Base-by-base conservation (phyloP, 2,113 vertebrate species). In the Oreotragus oreotragus region DNA sequence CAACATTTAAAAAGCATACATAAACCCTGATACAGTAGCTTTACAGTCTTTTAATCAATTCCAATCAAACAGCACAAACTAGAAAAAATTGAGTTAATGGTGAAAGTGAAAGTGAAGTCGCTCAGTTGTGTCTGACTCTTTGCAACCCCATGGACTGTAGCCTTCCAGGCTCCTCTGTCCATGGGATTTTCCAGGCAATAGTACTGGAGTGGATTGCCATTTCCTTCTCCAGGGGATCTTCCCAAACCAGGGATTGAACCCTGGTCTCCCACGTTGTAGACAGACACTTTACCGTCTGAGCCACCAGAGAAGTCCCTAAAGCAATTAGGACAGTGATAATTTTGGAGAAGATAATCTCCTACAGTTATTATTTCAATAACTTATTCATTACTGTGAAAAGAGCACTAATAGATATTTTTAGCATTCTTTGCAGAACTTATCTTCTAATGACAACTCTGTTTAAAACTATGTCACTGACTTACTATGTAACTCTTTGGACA, bases 311-410 rank as follows among this genome's bases (percentile, higher is more conserved):
- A 58, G 57, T 58, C 25, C 57, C 25, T 58, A 58, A 58, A 76
- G 73, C 96, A 93, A 88, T 96, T 91, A 79, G 53, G 83, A 96
- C 95, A 94, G n/a, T 91, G 57, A 76, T 92, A 87, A 92, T 94
- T 97, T 97, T 28, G 39, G 28, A 87, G 58, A 91, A 93, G 30
- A 96, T 97, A 97, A 96, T 87, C 90, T 93, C 39, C 84, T 84
- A n/a, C 51, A 84, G 30, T 94, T 94, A 95, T 96, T 97, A 88
- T 91, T 96, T 95, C 85, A 94, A 25, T 94, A 92, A 96, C 73
- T 97, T 97, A 93, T 28, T 97, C 66, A 92, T 94, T 97, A 90
- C n/a, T 60, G 76, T 47, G 33, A 96, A 91, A 85, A 87, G 19
- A 97, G 39, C 8, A 94, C 80, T 94, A 98, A 97, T 28, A 96